These are phyloP conservation scores for Blastobasis adustella DNA, from an alignment of 2,888 invertebrate genomes.

Conservation along the genomic window DNA sequence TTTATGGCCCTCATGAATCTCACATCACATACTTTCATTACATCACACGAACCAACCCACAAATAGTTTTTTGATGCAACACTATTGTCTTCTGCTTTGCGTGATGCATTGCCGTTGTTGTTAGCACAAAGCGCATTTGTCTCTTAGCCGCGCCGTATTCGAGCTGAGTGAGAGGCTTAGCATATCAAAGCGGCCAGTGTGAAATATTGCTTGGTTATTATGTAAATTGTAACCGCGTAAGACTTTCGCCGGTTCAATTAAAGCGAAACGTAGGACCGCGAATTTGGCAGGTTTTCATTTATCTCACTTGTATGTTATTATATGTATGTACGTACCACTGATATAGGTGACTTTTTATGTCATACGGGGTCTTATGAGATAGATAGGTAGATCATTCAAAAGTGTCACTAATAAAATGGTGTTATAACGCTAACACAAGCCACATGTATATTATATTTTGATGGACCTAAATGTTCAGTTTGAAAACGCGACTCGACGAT, in stretches of 20 bases:
- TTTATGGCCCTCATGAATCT: too few relatives aligned
- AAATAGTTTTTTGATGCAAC: conserved; percentile 4
- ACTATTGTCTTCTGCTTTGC: conserved; percentile 3
- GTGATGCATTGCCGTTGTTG: conserved; percentile 1
- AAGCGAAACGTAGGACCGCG: conserved; percentile 17
- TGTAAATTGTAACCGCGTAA: conserved; percentile 37
- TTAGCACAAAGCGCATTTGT: conserved; percentile 4
- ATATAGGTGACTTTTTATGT: too few relatives aligned
- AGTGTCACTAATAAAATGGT: too few relatives aligned
- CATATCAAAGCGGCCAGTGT: conserved; percentile 5
- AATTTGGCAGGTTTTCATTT: too few relatives aligned
- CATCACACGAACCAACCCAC: conserved; percentile 1
- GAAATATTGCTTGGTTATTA: conserved; percentile 27
- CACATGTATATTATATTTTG: too few relatives aligned
- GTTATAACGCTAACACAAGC: too few relatives aligned
- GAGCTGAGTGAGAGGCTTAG: conserved; percentile 4
- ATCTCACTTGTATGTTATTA: too few relatives aligned
- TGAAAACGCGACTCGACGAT: too few relatives aligned
- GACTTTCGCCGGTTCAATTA: conserved; percentile 37
- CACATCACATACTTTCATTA: not conserved
- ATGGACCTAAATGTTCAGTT: too few relatives aligned
- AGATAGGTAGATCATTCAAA: too few relatives aligned
- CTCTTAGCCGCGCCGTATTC: not conserved
- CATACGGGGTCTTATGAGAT: too few relatives aligned
- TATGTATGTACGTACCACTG: too few relatives aligned